These are phyloP conservation scores for Ciconia nigra DNA, from an alignment of 2,797 vertebrate genomes.

Conservation along the genomic window DNA sequence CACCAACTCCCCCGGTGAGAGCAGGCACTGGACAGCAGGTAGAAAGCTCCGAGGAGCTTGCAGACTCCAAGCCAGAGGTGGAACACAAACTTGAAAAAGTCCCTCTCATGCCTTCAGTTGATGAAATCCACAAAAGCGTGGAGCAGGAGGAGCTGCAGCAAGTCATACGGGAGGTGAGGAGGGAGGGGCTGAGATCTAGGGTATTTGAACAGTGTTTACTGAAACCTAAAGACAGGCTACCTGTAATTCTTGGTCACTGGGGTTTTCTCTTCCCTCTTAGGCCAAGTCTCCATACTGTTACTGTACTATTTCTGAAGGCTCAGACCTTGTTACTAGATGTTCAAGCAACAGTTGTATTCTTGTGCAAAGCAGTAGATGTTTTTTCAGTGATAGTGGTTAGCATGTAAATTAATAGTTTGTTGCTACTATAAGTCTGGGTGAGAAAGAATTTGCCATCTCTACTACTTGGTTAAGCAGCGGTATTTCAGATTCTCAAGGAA, in stretches of 20 bases:
- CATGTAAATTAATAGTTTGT: background rate
- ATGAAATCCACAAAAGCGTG: conserved; percentile 62
- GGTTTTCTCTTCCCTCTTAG: background rate
- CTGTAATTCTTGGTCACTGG: background rate
- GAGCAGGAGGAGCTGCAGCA: conserved; percentile 84
- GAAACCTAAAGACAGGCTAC: background rate
- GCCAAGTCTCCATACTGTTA: background rate
- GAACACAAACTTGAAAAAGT: conserved; percentile 56
- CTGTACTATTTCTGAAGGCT: background rate
- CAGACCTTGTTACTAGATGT: background rate
- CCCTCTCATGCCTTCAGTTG: conserved; percentile 9
- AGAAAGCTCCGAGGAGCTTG: conserved; percentile 60
- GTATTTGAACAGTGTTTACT: background rate
- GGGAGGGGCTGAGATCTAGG: background rate
- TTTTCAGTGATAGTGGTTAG: background rate
- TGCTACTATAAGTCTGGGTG: background rate
- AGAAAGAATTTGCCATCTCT: background rate
- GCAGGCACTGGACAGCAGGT: conserved; percentile 52
- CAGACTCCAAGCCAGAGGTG: conserved; percentile 1
- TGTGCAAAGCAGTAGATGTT: background rate
- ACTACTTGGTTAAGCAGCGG: background rate
- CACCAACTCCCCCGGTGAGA: conserved; percentile 80
- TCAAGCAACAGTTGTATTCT: background rate
- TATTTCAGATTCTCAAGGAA: background rate
- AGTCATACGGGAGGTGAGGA: conserved; percentile 89